Conservation (phyloP, 2,888 invertebrate species). For the Synergus itoensis region DNA sequence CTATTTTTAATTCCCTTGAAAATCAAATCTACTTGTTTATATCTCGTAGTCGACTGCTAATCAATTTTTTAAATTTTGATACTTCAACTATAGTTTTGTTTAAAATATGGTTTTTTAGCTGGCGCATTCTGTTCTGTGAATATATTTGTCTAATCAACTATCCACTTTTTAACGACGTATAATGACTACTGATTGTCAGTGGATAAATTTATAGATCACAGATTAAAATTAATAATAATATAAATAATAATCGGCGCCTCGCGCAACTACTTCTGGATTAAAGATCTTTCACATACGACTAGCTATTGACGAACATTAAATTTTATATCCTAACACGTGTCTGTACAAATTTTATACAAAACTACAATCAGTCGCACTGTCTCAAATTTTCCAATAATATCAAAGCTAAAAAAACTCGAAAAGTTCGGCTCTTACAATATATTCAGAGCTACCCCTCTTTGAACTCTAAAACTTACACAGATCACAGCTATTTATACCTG, state of each 20-base stretch:
- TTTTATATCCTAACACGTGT: slow-evolving; percentile 1
- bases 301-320: slow-evolving; percentile 1
- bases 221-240: background rate
- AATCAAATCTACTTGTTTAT: background rate
- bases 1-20: background rate
- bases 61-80: background rate
- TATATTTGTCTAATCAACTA: background rate
- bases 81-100: background rate
- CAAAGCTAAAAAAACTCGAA: background rate
- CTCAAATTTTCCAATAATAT: background rate
- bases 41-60: background rate
- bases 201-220: background rate
- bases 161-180: background rate
- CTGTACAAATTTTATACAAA: slow-evolving; percentile 36
- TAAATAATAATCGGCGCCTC: background rate
- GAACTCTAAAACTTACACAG: slow-evolving; percentile 2
- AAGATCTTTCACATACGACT: background rate
- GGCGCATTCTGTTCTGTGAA: background rate
- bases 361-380: background rate
- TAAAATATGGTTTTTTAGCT: background rate
- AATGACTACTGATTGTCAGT: background rate
- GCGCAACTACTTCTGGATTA: slow-evolving; percentile 37
- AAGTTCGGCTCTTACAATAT: background rate
- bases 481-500: slow-evolving; percentile 32
- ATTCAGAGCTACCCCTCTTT: background rate